Base-by-base conservation (phyloP, 2,797 vertebrate species). In the Lutjanus campechanus region DNA sequence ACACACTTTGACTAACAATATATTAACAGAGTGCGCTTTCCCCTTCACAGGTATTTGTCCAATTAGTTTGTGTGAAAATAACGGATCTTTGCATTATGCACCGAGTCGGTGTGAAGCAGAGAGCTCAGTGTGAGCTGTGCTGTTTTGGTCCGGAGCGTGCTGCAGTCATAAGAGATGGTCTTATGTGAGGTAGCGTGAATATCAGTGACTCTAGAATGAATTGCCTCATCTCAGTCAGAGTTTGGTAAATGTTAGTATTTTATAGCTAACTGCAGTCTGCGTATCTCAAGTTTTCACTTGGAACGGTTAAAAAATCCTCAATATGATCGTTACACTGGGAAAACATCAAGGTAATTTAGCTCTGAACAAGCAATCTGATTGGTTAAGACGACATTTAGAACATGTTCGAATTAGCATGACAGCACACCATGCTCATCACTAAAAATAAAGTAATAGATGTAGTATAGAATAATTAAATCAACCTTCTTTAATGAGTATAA, bases 141-240 rank as follows among this genome's bases (percentile, higher is more conserved):
- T 64, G 51, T 7, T 47, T 50, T 8, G 12, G 20, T 47, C 40
- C 15, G 53, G 25, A 54, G 20, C 44, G 44, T 41, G 46, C 46
- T 22, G 46, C 73, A 41, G 11, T 66, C n/a, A 49, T 12, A 44
- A 2, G 13, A 47, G n/a, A 16, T 4, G 20, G 40, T n/a, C 22
- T 44, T 49, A n/a, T 49, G 62, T 40, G 43, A 46, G 54, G 8
- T 13, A 64, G 81, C 17, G 20, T 71, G 67, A 75, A 62, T 69
- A 72, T 76, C 83, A 70, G 49, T 17, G 75, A 54, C 56, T 76
- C 63, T 6, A 20, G 2, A 54, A 20, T 22, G 12, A 47, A 50
- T 29, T 2, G 50, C 59, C 59, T 51, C 20, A 12, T 16, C 22
- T 63, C 55, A 41, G 56, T 60, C 1, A 49, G 44, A 29, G 43